phyloP scores from a whole-genome alignment of 2,797 vertebrate species.

The Diplodus sargus region DNA sequence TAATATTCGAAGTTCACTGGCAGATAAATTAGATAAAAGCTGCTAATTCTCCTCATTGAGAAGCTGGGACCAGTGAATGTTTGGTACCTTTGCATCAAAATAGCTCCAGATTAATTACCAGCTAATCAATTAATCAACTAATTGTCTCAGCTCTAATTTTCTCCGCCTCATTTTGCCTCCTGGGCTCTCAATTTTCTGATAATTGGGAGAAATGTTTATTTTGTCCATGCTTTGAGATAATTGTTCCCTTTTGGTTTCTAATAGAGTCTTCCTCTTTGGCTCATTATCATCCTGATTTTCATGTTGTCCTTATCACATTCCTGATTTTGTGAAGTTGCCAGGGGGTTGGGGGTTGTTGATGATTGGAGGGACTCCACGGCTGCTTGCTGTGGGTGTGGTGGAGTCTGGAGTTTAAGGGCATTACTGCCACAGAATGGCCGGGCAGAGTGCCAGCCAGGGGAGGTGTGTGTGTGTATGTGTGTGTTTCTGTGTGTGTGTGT shows the following conservation, averaged over 20 bases:
- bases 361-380: conserved; percentile 55
- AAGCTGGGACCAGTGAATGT: background rate
- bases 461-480: conserved; percentile 46
- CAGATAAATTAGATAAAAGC: background rate
- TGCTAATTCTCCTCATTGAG: background rate
- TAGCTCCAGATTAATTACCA: conserved; percentile 16
- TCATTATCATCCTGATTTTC: conserved; percentile 37
- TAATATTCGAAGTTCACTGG: background rate
- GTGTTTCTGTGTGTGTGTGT: conserved; percentile 24
- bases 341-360: conserved; percentile 38
- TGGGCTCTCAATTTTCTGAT: background rate
- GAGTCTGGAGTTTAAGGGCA: conserved; percentile 81
- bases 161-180: background rate
- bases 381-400: conserved; percentile 68
- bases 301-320: conserved; percentile 49
- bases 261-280: conserved; percentile 22
- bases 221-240: background rate
- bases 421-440: conserved; percentile 77
- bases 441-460: conserved; percentile 74
- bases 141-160: conserved; percentile 1
- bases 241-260: conserved; percentile 6
- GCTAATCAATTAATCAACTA: conserved; percentile 30
- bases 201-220: background rate
- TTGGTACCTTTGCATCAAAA: background rate
- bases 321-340: conserved; percentile 34